Evolutionary conservation across 2,888 invertebrate genomes (phyloP).

Genomic region (Leptura quadrifasciata): DNA sequence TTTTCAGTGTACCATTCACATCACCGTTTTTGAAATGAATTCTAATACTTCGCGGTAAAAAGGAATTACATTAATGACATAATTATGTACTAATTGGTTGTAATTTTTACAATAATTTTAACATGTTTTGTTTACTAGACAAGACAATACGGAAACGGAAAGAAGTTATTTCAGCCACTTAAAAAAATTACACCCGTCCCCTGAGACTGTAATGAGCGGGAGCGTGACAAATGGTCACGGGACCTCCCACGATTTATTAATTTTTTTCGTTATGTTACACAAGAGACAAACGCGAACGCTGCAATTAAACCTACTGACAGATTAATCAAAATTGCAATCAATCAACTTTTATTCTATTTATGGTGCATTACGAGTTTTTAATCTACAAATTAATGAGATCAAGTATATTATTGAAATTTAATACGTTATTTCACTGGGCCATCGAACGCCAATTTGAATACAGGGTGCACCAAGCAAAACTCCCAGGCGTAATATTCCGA

Average conservation of each 20-base stretch:
- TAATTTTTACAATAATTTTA: conserved; percentile 16
- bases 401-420: not conserved
- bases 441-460: not conserved
- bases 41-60: not conserved
- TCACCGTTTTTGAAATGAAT: not conserved
- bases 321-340: not conserved
- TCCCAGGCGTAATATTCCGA: no score
- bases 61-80: not conserved
- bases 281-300: conserved; percentile 4
- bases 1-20: no score
- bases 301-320: not conserved
- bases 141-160: conserved; percentile 28
- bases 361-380: not conserved
- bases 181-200: conserved; percentile 30
- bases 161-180: conserved; percentile 25
- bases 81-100: conserved; percentile 12
- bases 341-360: not conserved
- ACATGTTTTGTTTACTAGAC: conserved; percentile 25
- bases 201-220: not conserved
- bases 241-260: conserved; percentile 13
- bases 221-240: conserved; percentile 27
- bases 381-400: not conserved
- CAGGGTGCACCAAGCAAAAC: no score
- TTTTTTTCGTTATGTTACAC: not conserved
- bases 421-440: not conserved